phyloP scores from a whole-genome alignment of 2,888 invertebrate species.

The Xestobium rufovillosum region DNA sequence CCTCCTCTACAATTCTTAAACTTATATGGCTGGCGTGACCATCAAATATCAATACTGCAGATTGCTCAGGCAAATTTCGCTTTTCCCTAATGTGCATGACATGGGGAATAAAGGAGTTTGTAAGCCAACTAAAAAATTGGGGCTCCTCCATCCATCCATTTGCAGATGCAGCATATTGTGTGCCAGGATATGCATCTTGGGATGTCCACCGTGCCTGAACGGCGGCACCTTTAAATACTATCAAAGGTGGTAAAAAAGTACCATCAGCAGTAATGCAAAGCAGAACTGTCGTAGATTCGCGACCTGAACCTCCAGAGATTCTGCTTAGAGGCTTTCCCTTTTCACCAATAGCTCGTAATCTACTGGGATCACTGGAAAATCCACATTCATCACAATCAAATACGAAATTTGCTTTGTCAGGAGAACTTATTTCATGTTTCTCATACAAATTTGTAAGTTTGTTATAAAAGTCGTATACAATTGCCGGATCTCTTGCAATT shows the following conservation, averaged over 20 bases:
- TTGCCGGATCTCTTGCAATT: too few relatives aligned
- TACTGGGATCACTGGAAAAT: slow-evolving; percentile 21
- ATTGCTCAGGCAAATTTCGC: neutral
- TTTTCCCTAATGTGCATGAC: neutral
- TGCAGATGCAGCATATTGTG: too few relatives aligned
- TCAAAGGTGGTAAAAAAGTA: slow-evolving; percentile 20
- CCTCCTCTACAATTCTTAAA: too few relatives aligned
- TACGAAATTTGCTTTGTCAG: slow-evolving; percentile 24
- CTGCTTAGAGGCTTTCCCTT: slow-evolving; percentile 20
- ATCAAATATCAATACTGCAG: too few relatives aligned
- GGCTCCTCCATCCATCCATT: too few relatives aligned
- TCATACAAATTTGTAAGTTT: slow-evolving; percentile 23
- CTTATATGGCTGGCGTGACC: slow-evolving; percentile 5
- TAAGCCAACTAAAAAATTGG: too few relatives aligned
- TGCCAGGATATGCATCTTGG: too few relatives aligned
- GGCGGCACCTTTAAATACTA: too few relatives aligned
- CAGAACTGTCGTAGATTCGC: slow-evolving; percentile 9
- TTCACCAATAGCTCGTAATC: slow-evolving; percentile 20
- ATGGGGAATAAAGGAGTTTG: slow-evolving; percentile 15
- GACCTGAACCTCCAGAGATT: too few relatives aligned
- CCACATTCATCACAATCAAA: slow-evolving; percentile 23
- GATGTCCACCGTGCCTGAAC: too few relatives aligned
- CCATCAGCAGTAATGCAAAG: slow-evolving; percentile 22
- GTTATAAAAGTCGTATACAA: too few relatives aligned
- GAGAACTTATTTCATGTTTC: slow-evolving; percentile 19